Conservation (phyloP, 2,113 vertebrate genomes). For the Antigone vipio region DNA sequence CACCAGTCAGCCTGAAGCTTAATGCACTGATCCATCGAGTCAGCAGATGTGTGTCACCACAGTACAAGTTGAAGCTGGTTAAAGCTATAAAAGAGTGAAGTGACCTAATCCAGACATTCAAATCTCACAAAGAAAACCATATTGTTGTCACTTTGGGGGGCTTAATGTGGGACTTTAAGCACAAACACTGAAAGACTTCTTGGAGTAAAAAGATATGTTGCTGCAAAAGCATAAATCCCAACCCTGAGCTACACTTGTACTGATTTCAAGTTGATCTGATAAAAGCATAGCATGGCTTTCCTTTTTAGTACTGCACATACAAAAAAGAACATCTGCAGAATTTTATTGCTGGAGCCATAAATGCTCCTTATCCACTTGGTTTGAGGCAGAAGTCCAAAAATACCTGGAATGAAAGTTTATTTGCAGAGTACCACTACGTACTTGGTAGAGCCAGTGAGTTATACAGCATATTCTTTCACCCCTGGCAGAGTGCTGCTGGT, state of each 20-base stretch:
- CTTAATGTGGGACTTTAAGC: slow-evolving; percentile 50
- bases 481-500: slow-evolving; percentile 47
- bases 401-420: slow-evolving; percentile 71
- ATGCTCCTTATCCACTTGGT: slow-evolving; percentile 68
- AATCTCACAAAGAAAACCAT: slow-evolving; percentile 68
- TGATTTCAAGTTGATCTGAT: slow-evolving; percentile 38
- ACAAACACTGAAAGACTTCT: slow-evolving; percentile 46
- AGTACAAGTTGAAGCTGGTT: slow-evolving; percentile 92
- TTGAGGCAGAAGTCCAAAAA: slow-evolving; percentile 70
- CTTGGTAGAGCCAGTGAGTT: slow-evolving; percentile 71
- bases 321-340: slow-evolving; percentile 61
- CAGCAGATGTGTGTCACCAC: slow-evolving; percentile 94
- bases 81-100: slow-evolving; percentile 80
- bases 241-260: slow-evolving; percentile 22
- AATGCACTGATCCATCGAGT: slow-evolving; percentile 83
- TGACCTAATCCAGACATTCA: slow-evolving; percentile 85
- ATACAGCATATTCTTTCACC: slow-evolving; percentile 67
- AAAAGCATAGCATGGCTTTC: slow-evolving; percentile 54
- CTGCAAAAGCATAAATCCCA: slow-evolving; percentile 26
- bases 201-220: background rate
- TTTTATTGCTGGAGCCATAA: slow-evolving; percentile 58
- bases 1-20: slow-evolving; percentile 88
- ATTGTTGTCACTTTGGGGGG: slow-evolving; percentile 63
- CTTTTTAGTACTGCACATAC: slow-evolving; percentile 31
- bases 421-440: slow-evolving; percentile 71